Conservation (phyloP, 2,797 vertebrate genomes). For the Vireo griseus region DNA sequence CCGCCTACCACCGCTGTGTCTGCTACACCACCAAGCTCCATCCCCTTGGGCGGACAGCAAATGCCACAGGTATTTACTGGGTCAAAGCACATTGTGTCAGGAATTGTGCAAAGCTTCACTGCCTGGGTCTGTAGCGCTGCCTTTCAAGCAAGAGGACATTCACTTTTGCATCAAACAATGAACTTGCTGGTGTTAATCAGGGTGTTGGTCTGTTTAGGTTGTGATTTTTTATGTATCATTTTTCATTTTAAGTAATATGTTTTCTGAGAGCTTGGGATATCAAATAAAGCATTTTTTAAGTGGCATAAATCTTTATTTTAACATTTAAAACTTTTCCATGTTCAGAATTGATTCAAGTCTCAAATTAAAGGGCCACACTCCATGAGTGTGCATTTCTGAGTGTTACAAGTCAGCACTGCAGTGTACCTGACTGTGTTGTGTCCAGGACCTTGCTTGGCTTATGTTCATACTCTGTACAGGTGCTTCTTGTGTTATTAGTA, state of each 20-base stretch:
- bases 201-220: neutral
- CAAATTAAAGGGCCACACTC: neutral
- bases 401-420: neutral
- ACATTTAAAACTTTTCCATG: neutral
- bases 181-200: neutral
- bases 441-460: neutral
- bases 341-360: neutral
- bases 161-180: neutral
- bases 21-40: slow-evolving; percentile 78
- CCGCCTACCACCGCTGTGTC: slow-evolving; percentile 80
- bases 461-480: neutral
- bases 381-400: neutral
- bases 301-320: neutral
- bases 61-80: slow-evolving; percentile 87
- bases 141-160: neutral
- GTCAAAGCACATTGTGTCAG: neutral
- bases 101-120: neutral
- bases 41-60: slow-evolving; percentile 82
- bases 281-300: neutral
- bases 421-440: neutral
- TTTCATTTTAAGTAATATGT: neutral
- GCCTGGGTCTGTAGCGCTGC: neutral
- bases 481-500: neutral
- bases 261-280: neutral
- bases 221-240: neutral